These are phyloP conservation scores for Tenebrosternarchus preto DNA, from an alignment of 2,113 vertebrate species.

Conservation along the genomic window DNA sequence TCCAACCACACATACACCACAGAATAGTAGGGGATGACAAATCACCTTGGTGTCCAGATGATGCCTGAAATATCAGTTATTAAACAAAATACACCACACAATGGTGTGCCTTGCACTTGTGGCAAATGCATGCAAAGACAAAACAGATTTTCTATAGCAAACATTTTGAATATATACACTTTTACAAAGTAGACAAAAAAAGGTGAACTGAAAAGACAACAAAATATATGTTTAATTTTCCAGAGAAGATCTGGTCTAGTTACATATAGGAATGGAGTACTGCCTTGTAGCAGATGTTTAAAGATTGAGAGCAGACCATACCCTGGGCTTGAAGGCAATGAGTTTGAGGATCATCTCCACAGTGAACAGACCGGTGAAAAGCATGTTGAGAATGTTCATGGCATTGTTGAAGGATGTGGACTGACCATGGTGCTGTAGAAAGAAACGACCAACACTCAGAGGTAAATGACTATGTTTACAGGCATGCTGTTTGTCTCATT, in stretches of 20 bases:
- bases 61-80: constrained; percentile 35
- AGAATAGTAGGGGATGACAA: not conserved
- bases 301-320: constrained; percentile 65
- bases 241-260: no score
- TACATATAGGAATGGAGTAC: not conserved
- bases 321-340: constrained; percentile 99
- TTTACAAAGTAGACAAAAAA: not conserved
- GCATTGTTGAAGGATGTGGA: constrained; percentile 91
- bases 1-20: not conserved
- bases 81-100: not conserved
- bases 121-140: not conserved
- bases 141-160: not conserved
- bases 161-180: not conserved
- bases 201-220: not conserved
- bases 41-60: constrained; percentile 19
- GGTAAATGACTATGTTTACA: no score
- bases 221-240: no score
- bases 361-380: constrained; percentile 98
- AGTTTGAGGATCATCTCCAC: constrained; percentile 99
- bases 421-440: constrained; percentile 92
- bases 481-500: no score
- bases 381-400: constrained; percentile 99
- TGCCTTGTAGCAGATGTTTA: not conserved
- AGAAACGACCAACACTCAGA: not conserved
- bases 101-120: not conserved